Evolutionary conservation across 2,888 invertebrate genomes (phyloP).

Genomic region (Cremastinae sp.): DNA sequence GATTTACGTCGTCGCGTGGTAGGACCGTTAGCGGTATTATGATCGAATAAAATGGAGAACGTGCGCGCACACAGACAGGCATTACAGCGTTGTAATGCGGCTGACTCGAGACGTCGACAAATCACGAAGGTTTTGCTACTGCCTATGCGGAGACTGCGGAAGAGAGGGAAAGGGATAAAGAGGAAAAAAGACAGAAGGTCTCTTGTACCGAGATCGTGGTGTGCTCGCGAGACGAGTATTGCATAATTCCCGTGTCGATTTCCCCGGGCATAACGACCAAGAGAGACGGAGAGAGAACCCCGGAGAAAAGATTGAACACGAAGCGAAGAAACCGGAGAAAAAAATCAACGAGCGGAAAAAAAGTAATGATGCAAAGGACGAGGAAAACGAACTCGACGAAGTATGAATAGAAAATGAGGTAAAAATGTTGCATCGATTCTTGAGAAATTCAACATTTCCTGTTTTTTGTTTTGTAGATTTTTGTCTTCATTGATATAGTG

Average conservation of each 20-base stretch:
- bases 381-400: not conserved
- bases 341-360: slow-evolving; percentile 8
- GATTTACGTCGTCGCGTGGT: slow-evolving; percentile 51
- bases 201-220: not conserved
- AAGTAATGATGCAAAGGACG: not conserved
- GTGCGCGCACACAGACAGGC: not conserved
- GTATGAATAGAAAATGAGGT: not conserved
- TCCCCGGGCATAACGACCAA: slow-evolving; percentile 21
- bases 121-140: slow-evolving; percentile 52
- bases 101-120: slow-evolving; percentile 39
- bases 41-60: slow-evolving; percentile 19
- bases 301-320: not conserved
- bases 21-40: slow-evolving; percentile 18
- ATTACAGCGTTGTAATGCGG: slow-evolving; percentile 18
- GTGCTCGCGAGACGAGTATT: slow-evolving; percentile 20
- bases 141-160: not conserved
- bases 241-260: slow-evolving; percentile 50
- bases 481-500: not conserved
- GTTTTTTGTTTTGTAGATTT: not conserved
- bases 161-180: not conserved
- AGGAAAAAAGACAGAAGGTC: not conserved
- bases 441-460: not conserved
- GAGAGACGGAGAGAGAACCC: not conserved
- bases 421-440: not conserved
- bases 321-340: slow-evolving; percentile 4